Base-by-base conservation (phyloP, 2,113 vertebrate genomes). In the Nymphicus hollandicus region DNA sequence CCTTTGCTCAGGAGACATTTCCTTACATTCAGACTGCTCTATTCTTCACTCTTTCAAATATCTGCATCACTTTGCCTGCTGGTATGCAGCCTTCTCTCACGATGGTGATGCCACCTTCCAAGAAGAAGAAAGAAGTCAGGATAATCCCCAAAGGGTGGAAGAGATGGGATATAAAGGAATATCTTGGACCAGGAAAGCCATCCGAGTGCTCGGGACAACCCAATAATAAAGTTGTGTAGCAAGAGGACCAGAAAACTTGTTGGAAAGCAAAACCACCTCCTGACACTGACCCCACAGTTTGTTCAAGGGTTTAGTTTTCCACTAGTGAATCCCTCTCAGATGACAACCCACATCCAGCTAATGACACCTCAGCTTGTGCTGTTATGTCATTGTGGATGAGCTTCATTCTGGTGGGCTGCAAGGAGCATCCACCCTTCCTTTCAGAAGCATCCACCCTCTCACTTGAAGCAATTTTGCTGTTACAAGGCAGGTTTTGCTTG, bases 31-130 rank as follows among this genome's bases (percentile, higher is more conserved):
- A 97, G 52, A 92, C 66, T 5, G 9, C 49, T 78, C 91, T 93
- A 68, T 49, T 98, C 98, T 99, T 99, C 64, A 98, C 97, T 10
- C 89, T 97, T 37, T 99, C 98, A 89, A 99, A 99, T 66, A 99
- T 97, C 97, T 99, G 98, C 74, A 82, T 93, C 76, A 99, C 98
- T 85, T 98, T 98, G n/a, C 89, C 91, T 17, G 98, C 98, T 63
- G 99, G 98, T 17, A 99, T 96, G 88, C 99, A 99, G 43, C 99
- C 99, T 96, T 99, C 99, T 87, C 99, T 95, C 58, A 99, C 28
- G 29, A 99, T 98, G 76, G 81, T 97, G 91, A 99, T 99, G 81
- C 91, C 97, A 33, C 98, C 98, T 99, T 58, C 58, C 94, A 68
- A 20, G 55, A 86, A 55, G 63, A 60, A 87, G 46, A 88, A 70